A percentile compares a stretch with the other conserved stretches of the same genome.
phyloP scores from a whole-genome alignment of 30 jellyfish, hydroid and myxozoan species.

The Clytia hemisphaerica region DNA sequence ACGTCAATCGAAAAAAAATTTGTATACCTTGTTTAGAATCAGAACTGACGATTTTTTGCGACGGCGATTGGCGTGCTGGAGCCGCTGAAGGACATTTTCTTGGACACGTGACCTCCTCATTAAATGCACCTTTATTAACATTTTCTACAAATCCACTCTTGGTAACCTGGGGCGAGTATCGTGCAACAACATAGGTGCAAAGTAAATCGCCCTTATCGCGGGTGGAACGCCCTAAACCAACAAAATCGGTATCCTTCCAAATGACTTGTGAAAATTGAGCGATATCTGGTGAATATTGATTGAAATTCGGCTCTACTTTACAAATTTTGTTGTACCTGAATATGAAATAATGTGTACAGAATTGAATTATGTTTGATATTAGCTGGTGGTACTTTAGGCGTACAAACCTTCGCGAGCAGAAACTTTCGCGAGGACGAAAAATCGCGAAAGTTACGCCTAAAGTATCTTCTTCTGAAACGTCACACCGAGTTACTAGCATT shows the following conservation, averaged over 20 bases:
- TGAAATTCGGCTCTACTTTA: conserved; percentile 41
- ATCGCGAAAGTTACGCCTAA: too few species aligned
- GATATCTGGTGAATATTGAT: conserved; percentile 56
- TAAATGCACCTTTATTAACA: conserved; percentile 63
- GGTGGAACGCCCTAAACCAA: conserved; percentile 90
- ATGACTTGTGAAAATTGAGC: conserved; percentile 93
- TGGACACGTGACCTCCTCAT: conserved; percentile 46
- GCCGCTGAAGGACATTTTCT: too few species aligned
- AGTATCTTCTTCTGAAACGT: too few species aligned
- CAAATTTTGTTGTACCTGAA: conserved; percentile 93
- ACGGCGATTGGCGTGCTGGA: too few species aligned
- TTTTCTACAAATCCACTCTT: conserved; percentile 46
- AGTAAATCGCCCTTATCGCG: conserved; percentile 60
- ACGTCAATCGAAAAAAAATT: too few species aligned
- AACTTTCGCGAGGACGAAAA: too few species aligned
- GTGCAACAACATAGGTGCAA: conserved; percentile 87
- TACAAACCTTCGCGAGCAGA: too few species aligned
- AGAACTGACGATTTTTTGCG: too few species aligned
- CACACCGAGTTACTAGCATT: too few species aligned
- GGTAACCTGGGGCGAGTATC: conserved; percentile 95
- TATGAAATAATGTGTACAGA: neutral
- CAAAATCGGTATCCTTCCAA: conserved; percentile 78
- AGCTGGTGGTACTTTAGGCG: too few species aligned
- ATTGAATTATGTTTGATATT: too few species aligned
- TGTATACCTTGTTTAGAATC: too few species aligned